These are phyloP conservation scores for Mormyrus hasselquistii DNA, from an alignment of 2,797 vertebrate genomes.

Conservation along the genomic window DNA sequence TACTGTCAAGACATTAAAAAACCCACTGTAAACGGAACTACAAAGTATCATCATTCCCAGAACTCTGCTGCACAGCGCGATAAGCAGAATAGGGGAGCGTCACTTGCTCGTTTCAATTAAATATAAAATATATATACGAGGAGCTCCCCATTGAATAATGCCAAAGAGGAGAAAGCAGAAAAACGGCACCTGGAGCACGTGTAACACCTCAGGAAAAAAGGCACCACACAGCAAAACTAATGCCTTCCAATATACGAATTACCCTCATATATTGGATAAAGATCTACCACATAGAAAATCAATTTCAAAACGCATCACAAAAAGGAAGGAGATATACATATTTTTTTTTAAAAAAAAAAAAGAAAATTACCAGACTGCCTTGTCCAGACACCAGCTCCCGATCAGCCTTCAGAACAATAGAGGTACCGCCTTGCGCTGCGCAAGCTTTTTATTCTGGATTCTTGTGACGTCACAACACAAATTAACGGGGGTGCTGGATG, in stretches of 20 bases:
- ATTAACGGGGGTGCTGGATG: not conserved
- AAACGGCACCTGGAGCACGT: not conserved
- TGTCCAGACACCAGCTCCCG: not conserved
- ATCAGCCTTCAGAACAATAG: constrained; percentile 9
- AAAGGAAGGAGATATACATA: not conserved
- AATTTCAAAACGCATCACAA: not conserved
- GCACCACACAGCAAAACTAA: not conserved
- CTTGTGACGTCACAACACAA: constrained; percentile 11
- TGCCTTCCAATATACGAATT: not conserved
- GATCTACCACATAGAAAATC: not conserved
- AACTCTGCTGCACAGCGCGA: not conserved
- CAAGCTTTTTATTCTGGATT: constrained; percentile 9
- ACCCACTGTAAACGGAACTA: not conserved
- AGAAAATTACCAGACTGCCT: not conserved
- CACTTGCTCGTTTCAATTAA: not conserved
- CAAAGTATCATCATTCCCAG: not conserved
- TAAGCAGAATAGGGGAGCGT: not conserved
- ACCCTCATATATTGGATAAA: not conserved
- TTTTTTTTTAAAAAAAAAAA: too few relatives aligned
- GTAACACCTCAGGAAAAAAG: not conserved
- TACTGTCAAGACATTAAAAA: not conserved
- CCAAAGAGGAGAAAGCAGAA: not conserved
- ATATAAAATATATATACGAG: not conserved
- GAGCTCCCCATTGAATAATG: not conserved
- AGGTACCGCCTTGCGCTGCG: constrained; percentile 17